Evolutionary conservation across 2,888 invertebrate genomes (phyloP).

Genomic region (Sphaerophoria rueppellii): DNA sequence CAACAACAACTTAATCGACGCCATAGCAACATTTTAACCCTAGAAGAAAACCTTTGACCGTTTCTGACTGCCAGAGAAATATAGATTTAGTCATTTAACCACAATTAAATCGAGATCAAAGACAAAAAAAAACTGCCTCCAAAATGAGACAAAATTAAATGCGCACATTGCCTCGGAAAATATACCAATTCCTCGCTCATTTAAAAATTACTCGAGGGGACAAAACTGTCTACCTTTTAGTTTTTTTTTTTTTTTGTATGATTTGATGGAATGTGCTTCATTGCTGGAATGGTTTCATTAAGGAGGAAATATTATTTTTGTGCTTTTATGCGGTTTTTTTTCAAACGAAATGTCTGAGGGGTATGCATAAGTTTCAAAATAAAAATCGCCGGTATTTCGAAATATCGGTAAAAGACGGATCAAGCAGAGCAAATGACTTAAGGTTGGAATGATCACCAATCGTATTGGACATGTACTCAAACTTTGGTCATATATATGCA

Average conservation of each 20-base stretch:
- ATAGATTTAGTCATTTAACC: conserved; percentile 12
- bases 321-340: background rate
- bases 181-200: conserved; percentile 37
- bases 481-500: too few relatives aligned
- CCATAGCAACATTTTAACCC: conserved; percentile 14
- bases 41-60: conserved; percentile 19
- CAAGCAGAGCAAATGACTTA: too few relatives aligned
- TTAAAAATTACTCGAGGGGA: conserved; percentile 41
- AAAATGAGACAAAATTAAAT: conserved; percentile 51
- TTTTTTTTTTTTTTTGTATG: conserved; percentile 38
- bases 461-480: too few relatives aligned
- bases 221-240: conserved; percentile 59
- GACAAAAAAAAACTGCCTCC: background rate
- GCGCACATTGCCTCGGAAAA: conserved; percentile 11
- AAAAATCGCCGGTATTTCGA: background rate
- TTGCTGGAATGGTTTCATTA: conserved; percentile 7
- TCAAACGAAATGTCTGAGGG: background rate
- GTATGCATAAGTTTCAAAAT: background rate
- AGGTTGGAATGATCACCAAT: too few relatives aligned
- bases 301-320: conserved; percentile 46
- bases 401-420: too few relatives aligned
- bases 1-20: conserved; percentile 7
- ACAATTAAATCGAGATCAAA: background rate
- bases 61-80: conserved; percentile 9
- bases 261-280: conserved; percentile 61